Base-by-base conservation (phyloP, 2,797 vertebrate species). In the Alca torda region DNA sequence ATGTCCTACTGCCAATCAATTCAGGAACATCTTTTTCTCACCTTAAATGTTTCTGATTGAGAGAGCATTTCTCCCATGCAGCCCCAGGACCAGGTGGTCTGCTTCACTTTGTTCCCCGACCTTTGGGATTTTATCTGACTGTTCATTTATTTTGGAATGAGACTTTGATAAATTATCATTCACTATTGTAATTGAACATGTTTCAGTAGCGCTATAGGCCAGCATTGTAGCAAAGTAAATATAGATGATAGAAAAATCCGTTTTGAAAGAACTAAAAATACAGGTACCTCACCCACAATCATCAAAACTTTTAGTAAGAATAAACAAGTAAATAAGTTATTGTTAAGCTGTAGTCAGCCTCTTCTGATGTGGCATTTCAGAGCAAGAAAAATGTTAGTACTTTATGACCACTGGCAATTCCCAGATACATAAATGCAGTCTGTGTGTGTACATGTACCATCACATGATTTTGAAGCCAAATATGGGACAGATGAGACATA, bases 151-250 rank as follows among this genome's bases (percentile, higher is more conserved):
- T 96, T 91, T 94, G 59, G 63, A 86, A 82, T 41, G 75, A 90
- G 90, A 91, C 56, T 61, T 82, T 91, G 94, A 96, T 35, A 82
- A 88, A 96, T 91, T 93, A 84, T 88, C 90, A 84, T 91, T 94
- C 88, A 15, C 45, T 68, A 60, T 93, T 92, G n/a, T 45, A 88
- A 86, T 13, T 53, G 50, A 93, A 76, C 7, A 5, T 28, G 11
- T 67, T 94, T 87, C 64, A 72, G 68, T 82, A 93, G 64, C 2
- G 1, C 28, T 73, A 65, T 2, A 20, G 33, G 59, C 67, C 70
- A 74, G 33, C 3, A 19, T 28, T 68, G 45, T 35, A 72, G 70
- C 59, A 80, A 87, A 95, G 68, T 56, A 95, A 91, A 90, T 75
- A 60, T 1, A 88, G 25, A 31, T 24, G 45, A 75, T 12, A 75